Base-by-base conservation (phyloP, 2,888 invertebrate species). In the Druceiella hillmani region DNA sequence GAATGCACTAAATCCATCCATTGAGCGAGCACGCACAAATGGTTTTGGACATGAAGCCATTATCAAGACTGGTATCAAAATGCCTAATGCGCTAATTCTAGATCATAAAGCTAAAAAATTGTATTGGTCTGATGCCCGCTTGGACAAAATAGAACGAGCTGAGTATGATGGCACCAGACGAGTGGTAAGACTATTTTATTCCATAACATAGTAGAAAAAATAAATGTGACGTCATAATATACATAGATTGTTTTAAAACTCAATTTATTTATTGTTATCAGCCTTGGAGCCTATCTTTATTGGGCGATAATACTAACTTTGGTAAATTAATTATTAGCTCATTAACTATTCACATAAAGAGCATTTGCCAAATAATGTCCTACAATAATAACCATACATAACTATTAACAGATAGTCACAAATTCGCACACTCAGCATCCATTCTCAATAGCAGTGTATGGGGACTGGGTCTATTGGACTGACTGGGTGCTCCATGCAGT, bases 401-500 rank as follows among this genome's bases (percentile, higher is more conserved):
- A n/a, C n/a, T n/a, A n/a, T n/a, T n/a, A 11, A 5, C 50, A 78
- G 76, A 58, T 83, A 2, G 64, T 90, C 46, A 76, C 83, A 3
- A 78, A 78, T 45, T 74, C 81, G 14, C 78, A 78, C 11, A 82
- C 89, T 2, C 84, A 87, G 55, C 92, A 93, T 68, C 87, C 90
- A 12, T 94, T 93, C 66, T 87, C 84, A 40, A 73, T 93, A 60
- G 85, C 89, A 3, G 79, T 91, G 15, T 83, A 83, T 54, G 87
- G 83, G 1, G 83, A 88, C 56, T 80, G 78, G 54, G 67, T 93
- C 36, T 89, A 84, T 66, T 93, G 91, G 90, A 88, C 89, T 1
- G 93, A 93, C 67, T 93, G 92, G 92, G 81, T 88, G 50, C 66
- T 86, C 44, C 83, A 85, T 55, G 87, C 85, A 4, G 87, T 93